Evolutionary conservation across 2,888 invertebrate species (phyloP).

Genomic region (Spisula solida): DNA sequence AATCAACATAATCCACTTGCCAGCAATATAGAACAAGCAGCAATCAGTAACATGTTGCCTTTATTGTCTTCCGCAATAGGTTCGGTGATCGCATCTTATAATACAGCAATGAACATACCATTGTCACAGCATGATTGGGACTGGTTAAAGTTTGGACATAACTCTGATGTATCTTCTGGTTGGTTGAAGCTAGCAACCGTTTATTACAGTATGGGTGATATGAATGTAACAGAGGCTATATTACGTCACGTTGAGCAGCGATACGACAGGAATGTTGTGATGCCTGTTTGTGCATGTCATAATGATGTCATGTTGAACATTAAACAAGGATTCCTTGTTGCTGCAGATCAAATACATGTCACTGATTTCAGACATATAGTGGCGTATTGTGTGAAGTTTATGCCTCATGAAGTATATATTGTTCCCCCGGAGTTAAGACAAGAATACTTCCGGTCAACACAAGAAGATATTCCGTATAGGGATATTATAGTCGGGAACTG

Average conservation of each 20-base stretch:
- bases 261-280: not conserved
- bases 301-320: no score
- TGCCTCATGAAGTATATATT: conserved; percentile 22
- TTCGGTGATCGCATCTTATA: not conserved
- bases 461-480: not conserved
- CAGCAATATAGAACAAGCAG: not conserved
- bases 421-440: conserved; percentile 12
- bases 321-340: not conserved
- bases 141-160: not conserved
- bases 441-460: conserved; percentile 22
- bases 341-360: not conserved
- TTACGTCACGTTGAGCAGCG: not conserved
- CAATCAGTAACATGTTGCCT: not conserved
- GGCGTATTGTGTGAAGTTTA: not conserved
- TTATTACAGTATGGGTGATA: not conserved
- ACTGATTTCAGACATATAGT: not conserved
- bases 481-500: not conserved
- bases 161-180: conserved; percentile 16
- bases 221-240: not conserved
- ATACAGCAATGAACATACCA: not conserved
- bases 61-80: not conserved
- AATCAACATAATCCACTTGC: not conserved
- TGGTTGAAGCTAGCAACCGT: conserved; percentile 13
- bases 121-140: not conserved
- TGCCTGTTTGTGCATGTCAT: conserved; percentile 6